Base-by-base conservation (phyloP, 1,140 invertebrate species). In the Drosophila fuyamai region DNA sequence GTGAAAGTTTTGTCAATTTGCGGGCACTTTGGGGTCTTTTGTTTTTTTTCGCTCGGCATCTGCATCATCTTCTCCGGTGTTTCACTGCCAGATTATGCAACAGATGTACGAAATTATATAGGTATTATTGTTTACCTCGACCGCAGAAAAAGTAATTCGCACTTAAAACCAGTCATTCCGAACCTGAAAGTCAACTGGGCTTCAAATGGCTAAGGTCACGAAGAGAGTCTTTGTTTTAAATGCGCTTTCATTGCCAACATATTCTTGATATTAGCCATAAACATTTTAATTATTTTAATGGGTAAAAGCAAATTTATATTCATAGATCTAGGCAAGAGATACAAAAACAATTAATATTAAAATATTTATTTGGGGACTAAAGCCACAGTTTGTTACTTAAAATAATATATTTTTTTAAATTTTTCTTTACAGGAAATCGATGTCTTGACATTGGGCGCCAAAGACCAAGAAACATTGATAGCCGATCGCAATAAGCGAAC, bases 401-500 rank as follows among this genome's bases (percentile, higher is more conserved):
- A 32, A 1, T 32, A 32, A 7, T 1, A 32, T 32, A 8, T 8
- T 32, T 32, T 8, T 8, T 7, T 32, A 1, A 0, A 8, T 32
- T 32, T 32, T 7, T 8, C 16, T 51, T 93, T 93, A 23, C 90
- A 94, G 94, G 93, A 93, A 92, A 92, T 94, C 78, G 93, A 94
- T 91, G 93, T 93, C 65, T 82, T 94, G 86, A 92, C 94, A 91
- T 82, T 94, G 76, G 92, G 92, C 55, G 93, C 94, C 80, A 85
- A 91, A 65, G 90, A 89, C 67, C 86, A 92, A 75, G 93, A 94
- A 78, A 93, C 92, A 81, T 90, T 94, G 78, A 79, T 94, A 58
- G 94, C 94, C 82, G 94, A 95, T 70, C 94, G 96, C 82, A 95
- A 95, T 92, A 96, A 96, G 92, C 93, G 96, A 85, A 96, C 96